Evolutionary conservation across 2,888 invertebrate genomes (phyloP).

Genomic region (Schizaphis graminum): DNA sequence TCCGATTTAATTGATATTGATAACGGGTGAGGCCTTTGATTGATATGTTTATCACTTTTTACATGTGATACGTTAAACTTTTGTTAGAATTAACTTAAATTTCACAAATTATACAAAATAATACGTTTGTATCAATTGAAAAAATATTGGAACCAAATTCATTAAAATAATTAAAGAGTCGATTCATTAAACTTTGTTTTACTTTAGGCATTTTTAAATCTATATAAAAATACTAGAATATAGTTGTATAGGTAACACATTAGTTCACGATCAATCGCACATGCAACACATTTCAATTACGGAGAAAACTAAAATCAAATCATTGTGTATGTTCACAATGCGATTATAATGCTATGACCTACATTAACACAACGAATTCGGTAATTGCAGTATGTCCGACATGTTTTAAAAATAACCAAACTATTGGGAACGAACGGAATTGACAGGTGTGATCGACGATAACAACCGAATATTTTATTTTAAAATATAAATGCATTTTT

Average conservation of each 20-base stretch:
- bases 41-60: slow-evolving; percentile 24
- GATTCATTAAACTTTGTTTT: slow-evolving; percentile 28
- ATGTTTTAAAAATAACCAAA: no score
- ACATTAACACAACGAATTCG: no score
- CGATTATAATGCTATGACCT: no score
- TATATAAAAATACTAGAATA: not conserved
- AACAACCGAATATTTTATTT: no score
- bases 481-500: no score
- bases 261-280: slow-evolving; percentile 5
- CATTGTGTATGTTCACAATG: no score
- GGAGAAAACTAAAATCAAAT: no score
- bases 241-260: not conserved
- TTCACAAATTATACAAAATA: slow-evolving; percentile 27
- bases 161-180: not conserved
- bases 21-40: not conserved
- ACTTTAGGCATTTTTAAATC: slow-evolving; percentile 40
- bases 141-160: not conserved
- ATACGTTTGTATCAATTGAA: not conserved
- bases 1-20: not conserved
- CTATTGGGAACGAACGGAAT: no score
- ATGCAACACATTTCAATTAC: no score
- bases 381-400: no score
- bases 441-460: no score
- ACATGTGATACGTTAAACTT: not conserved
- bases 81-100: slow-evolving; percentile 11